Evolutionary conservation across 2,888 invertebrate species (phyloP).

Genomic region (Lithophane semibrunnea): DNA sequence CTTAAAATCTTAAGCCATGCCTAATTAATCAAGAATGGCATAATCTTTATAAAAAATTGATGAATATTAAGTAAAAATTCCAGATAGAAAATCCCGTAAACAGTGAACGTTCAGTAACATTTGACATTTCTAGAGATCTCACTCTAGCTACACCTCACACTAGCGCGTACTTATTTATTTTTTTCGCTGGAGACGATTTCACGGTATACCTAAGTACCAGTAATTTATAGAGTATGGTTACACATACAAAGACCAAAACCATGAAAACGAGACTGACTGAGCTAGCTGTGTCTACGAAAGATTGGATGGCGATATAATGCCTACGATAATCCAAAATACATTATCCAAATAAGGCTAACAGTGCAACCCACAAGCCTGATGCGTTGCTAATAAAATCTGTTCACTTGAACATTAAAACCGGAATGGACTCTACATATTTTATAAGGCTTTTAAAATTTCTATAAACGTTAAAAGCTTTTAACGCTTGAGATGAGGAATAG

Average conservation of each 20-base stretch:
- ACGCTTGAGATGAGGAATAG: conserved; percentile 54
- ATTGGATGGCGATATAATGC: not conserved
- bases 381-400: conserved; percentile 47
- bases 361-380: conserved; percentile 14
- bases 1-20: too few species aligned
- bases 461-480: conserved; percentile 67
- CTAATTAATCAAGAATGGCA: too few species aligned
- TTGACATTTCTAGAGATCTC: too few species aligned
- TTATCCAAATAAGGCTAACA: not conserved
- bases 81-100: too few species aligned
- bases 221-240: too few species aligned
- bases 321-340: not conserved
- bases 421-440: conserved; percentile 61
- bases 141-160: too few species aligned
- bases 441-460: conserved; percentile 65
- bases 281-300: not conserved
- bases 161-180: not conserved
- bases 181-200: too few species aligned
- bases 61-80: too few species aligned
- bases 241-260: not conserved
- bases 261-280: too few species aligned
- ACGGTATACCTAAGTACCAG: too few species aligned
- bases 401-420: conserved; percentile 52
- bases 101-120: too few species aligned
- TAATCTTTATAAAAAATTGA: too few species aligned